Base-by-base conservation (phyloP, 1,140 invertebrate genomes). In the Musca vetustissima region DNA sequence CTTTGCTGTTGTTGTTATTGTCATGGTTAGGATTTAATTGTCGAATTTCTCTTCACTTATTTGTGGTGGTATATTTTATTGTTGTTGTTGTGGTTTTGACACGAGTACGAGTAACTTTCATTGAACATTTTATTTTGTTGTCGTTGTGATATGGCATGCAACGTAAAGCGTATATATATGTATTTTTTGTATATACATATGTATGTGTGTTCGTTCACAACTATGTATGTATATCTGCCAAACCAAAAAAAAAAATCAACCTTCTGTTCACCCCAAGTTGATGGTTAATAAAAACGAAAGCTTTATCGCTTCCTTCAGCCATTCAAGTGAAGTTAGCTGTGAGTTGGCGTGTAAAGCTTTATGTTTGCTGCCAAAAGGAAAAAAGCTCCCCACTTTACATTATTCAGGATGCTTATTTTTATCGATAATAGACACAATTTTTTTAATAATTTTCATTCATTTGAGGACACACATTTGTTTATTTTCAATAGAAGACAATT, bases 281-380 rank as follows among this genome's bases (percentile, higher is more conserved):
- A 61, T 36, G 57, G 57, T 43, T 61, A 61, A 43, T 61, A 61
- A 36, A 43, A 17, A 13, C 15, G 28, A 21, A 61, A 61, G 57
- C 57, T 61, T 43, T 61, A 2, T 17, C 1, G 13, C 8, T 13
- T 53, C 25, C 24, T 50, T 64, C 28, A 32, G 22, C 47, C 43
- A 22, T 14, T 64, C 19, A 65, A 48, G 43, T 50, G 43, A 65
- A 48, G 43, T 65, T 65, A 25, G 64, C 64, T 50, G 47, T 36
- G 47, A 24, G 32, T 49, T 19, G 21, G 22, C 50, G 50, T n/a
- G n/a, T 53, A 53, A 17, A 43, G 36, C 36, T 43, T 43, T 43
- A 9, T 43, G 36, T 43, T 43, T 43, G 36, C 50, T 13, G 13
- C 8, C 50, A 53, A n/a, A n/a, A 21, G 1, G 22, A 19, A 53